phyloP scores from a whole-genome alignment of 2,888 invertebrate species.

The Drosophila lacicola region DNA sequence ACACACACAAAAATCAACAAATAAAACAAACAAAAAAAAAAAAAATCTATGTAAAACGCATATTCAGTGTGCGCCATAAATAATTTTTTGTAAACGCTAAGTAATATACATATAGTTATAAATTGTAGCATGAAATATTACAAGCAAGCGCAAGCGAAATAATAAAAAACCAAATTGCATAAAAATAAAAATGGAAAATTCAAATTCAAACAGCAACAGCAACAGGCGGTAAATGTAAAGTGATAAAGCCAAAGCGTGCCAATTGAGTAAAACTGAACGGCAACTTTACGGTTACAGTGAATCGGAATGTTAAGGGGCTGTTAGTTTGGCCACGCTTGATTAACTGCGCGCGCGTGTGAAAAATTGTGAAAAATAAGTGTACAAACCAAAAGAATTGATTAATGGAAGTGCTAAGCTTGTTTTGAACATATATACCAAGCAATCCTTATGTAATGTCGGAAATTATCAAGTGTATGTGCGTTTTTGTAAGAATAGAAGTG shows the following conservation, averaged over 20 bases:
- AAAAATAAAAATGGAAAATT: slow-evolving; percentile 21
- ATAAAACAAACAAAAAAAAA: slow-evolving; percentile 16
- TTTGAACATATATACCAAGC: background rate
- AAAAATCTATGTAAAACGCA: slow-evolving; percentile 36
- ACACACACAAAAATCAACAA: slow-evolving; percentile 28
- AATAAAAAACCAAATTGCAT: slow-evolving; percentile 50
- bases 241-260: background rate
- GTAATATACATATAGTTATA: slow-evolving; percentile 61
- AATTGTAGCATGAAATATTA: slow-evolving; percentile 79
- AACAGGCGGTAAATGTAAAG: background rate
- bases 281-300: slow-evolving; percentile 1
- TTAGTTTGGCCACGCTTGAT: background rate
- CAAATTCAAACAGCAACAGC: background rate
- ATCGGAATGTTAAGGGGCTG: background rate
- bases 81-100: slow-evolving; percentile 72
- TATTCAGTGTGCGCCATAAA: slow-evolving; percentile 55
- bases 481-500: background rate
- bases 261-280: slow-evolving; percentile 7
- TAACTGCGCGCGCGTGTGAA: too few species aligned
- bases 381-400: background rate
- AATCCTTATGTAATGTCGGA: background rate
- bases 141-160: slow-evolving; percentile 48
- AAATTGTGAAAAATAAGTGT: background rate
- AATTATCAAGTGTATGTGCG: background rate
- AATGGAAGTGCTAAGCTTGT: background rate